phyloP scores from a whole-genome alignment of 2,888 invertebrate genomes.

The Heteromyza rotundicornis region DNA sequence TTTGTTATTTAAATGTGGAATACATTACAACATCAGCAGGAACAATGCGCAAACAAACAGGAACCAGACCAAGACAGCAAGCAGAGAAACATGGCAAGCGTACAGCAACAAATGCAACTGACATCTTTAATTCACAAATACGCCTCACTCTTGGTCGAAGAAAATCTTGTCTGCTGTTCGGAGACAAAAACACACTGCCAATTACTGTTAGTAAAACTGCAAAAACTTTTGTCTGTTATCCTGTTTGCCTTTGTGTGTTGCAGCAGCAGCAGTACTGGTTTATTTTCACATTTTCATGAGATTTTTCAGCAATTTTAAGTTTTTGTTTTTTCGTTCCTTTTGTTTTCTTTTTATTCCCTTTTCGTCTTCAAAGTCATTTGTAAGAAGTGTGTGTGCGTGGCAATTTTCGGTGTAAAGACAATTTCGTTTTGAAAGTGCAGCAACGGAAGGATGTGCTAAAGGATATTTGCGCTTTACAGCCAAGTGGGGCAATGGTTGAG shows the following conservation, averaged over 20 bases:
- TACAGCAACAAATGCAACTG: neutral
- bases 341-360: neutral
- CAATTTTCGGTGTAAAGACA: neutral
- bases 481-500: neutral
- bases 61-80: neutral
- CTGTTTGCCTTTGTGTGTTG: neutral
- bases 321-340: neutral
- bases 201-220: neutral
- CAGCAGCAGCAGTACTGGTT: neutral
- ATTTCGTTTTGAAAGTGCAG: neutral
- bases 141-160: neutral
- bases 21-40: neutral
- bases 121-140: neutral
- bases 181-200: neutral
- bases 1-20: neutral
- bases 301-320: neutral
- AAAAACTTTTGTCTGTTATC: constrained; percentile 2
- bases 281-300: constrained; percentile 1
- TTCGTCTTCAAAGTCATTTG: neutral
- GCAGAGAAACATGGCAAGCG: no score
- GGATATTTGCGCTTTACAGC: neutral
- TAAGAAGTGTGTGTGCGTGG: neutral
- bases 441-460: neutral
- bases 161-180: neutral
- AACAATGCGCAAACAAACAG: neutral